A percentile compares a stretch with the other conserved stretches of the same genome.
phyloP scores from a whole-genome alignment of 1,140 invertebrate genomes.

The Sarcophaga peregrina region DNA sequence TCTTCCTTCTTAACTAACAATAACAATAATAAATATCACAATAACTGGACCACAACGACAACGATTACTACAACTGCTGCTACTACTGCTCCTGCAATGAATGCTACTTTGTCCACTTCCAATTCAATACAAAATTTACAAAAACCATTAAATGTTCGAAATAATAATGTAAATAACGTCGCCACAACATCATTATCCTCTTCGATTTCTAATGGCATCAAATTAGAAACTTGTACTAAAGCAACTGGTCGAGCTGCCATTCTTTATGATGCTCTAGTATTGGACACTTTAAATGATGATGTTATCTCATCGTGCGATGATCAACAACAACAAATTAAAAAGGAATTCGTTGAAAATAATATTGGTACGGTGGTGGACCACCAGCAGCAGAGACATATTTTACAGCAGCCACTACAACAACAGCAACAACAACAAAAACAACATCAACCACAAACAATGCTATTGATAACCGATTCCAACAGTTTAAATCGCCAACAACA shows the following conservation, averaged over 20 bases:
- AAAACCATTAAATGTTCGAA: conserved; percentile 18
- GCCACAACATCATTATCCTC: conserved; percentile 41
- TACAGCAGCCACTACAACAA: not conserved
- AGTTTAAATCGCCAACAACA: conserved; percentile 59
- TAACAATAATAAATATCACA: conserved; percentile 45
- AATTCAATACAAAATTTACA: not conserved
- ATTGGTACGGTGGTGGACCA: not conserved
- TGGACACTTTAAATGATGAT: conserved; percentile 59
- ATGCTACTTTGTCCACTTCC: not conserved
- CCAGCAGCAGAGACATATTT: not conserved
- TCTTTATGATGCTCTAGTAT: conserved; percentile 58
- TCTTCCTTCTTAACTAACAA: conserved; percentile 3
- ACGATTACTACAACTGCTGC: not conserved
- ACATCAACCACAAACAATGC: conserved; percentile 52
- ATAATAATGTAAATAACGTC: conserved; percentile 44
- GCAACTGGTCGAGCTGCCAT: conserved; percentile 58
- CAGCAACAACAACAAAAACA: conserved; percentile 43
- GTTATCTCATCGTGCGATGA: conserved; percentile 49
- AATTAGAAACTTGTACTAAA: conserved; percentile 47
- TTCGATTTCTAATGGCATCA: not conserved
- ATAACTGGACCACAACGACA: conserved; percentile 46
- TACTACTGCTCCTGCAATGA: not conserved
- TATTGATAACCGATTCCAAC: conserved; percentile 60
- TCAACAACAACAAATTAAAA: not conserved
- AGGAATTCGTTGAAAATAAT: not conserved